These are phyloP conservation scores for Apodemia zela DNA, from an alignment of 2,888 invertebrate genomes.

Conservation along the genomic window DNA sequence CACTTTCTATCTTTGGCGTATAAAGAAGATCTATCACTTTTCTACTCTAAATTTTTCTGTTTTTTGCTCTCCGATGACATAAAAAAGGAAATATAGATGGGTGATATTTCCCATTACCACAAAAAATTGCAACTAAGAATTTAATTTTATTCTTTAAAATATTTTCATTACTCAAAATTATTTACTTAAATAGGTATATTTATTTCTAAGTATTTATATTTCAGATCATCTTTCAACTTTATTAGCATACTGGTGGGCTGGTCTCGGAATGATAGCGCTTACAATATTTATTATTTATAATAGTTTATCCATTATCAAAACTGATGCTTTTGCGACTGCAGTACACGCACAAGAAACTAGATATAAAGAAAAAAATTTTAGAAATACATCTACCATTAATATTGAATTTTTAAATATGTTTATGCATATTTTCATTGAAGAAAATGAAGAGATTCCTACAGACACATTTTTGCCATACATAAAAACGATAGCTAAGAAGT, in stretches of 20 bases:
- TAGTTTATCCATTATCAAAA: conserved; percentile 46
- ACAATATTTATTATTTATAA: conserved; percentile 61
- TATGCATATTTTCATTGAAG: conserved; percentile 55
- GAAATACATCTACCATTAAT: conserved; percentile 26
- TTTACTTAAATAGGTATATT: no score
- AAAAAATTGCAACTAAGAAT: no score
- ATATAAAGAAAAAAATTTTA: conserved; percentile 26
- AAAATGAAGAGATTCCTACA: conserved; percentile 44
- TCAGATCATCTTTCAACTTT: conserved; percentile 64
- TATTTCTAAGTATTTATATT: conserved; percentile 29
- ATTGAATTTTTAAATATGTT: conserved; percentile 42
- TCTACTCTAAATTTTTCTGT: no score
- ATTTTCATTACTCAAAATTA: no score
- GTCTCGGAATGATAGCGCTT: conserved; percentile 58
- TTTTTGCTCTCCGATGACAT: no score
- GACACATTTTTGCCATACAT: conserved; percentile 53
- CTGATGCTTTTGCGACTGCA: conserved; percentile 41
- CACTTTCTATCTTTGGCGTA: no score
- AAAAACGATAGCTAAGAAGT: conserved; percentile 48
- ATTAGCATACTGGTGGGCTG: conserved; percentile 62
- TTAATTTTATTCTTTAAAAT: no score
- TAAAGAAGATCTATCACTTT: no score
- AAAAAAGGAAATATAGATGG: no score
- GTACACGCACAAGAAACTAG: conserved; percentile 35
- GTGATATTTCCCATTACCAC: no score